These are phyloP conservation scores for Oxygymnocypris stewartii DNA, from an alignment of 2,113 vertebrate species.

Conservation along the genomic window DNA sequence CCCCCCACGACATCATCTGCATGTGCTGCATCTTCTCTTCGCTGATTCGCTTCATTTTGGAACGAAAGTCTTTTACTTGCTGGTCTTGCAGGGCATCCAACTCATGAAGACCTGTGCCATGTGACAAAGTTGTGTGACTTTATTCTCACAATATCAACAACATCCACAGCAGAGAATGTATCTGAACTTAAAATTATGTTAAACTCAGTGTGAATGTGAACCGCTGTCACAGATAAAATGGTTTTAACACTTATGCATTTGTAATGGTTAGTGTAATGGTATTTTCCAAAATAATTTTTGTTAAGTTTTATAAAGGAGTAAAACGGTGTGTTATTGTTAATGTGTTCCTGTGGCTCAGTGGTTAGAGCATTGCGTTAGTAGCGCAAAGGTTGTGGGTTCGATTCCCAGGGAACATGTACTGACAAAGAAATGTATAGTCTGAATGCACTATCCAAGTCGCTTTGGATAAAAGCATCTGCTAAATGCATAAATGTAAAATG, in stretches of 20 bases:
- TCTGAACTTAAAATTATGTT: background rate
- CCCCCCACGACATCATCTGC: conserved; percentile 84
- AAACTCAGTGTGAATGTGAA: background rate
- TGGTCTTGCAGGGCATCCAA: conserved; percentile 91
- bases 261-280: background rate
- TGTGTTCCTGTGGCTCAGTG: too few species aligned
- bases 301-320: background rate
- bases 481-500: too few species aligned
- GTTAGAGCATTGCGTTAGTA: too few species aligned
- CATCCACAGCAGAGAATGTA: background rate
- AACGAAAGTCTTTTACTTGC: conserved; percentile 94
- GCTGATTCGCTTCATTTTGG: conserved; percentile 89
- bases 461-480: too few species aligned
- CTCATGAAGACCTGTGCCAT: conserved; percentile 87
- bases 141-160: background rate
- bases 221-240: background rate
- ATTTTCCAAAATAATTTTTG: background rate
- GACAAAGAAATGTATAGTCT: too few species aligned
- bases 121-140: background rate
- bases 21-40: conserved; percentile 88
- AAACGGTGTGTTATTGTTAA: background rate
- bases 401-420: too few species aligned
- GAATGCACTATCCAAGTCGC: too few species aligned
- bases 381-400: too few species aligned
- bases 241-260: background rate